These are phyloP conservation scores for Eciton burchellii DNA, from an alignment of 1,140 invertebrate genomes.

Conservation along the genomic window DNA sequence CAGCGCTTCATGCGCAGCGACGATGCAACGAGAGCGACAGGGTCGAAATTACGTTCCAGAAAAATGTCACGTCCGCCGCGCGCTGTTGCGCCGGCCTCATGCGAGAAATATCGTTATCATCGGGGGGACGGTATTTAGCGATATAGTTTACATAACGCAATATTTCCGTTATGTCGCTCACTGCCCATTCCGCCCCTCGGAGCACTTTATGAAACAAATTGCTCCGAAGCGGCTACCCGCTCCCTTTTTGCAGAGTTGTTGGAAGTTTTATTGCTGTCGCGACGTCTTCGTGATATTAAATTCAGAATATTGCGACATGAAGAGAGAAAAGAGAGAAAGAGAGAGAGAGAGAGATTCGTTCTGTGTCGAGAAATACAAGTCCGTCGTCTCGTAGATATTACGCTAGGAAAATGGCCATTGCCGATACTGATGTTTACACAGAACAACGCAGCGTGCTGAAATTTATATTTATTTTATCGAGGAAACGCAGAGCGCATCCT, in stretches of 20 bases:
- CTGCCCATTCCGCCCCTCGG: background rate
- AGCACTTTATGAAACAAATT: constrained; percentile 44
- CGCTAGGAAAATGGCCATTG: background rate
- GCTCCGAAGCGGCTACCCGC: background rate
- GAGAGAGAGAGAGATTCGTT: constrained; percentile 26
- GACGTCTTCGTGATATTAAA: constrained; percentile 48
- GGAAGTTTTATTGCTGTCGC: constrained; percentile 9
- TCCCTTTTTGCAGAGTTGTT: constrained; percentile 25
- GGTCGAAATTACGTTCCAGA: constrained; percentile 20
- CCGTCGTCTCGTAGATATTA: background rate
- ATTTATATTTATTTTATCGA: background rate
- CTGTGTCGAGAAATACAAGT: background rate
- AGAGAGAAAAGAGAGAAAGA: no score
- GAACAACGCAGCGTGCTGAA: background rate
- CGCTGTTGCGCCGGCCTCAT: background rate
- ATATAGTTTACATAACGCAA: constrained; percentile 33
- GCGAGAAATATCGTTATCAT: constrained; percentile 43
- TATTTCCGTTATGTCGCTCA: constrained; percentile 48
- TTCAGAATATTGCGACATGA: constrained; percentile 23
- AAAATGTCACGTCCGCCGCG: background rate
- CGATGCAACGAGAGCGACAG: constrained; percentile 1
- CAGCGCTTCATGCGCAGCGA: background rate
- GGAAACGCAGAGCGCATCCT: background rate
- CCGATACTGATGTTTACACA: background rate
- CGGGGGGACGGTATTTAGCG: constrained; percentile 14